Evolutionary conservation across 2,113 vertebrate species (phyloP), one percentile per base, ranked within the genome.

Genomic region (Sinocyclocheilus anshuiensis): DNA sequence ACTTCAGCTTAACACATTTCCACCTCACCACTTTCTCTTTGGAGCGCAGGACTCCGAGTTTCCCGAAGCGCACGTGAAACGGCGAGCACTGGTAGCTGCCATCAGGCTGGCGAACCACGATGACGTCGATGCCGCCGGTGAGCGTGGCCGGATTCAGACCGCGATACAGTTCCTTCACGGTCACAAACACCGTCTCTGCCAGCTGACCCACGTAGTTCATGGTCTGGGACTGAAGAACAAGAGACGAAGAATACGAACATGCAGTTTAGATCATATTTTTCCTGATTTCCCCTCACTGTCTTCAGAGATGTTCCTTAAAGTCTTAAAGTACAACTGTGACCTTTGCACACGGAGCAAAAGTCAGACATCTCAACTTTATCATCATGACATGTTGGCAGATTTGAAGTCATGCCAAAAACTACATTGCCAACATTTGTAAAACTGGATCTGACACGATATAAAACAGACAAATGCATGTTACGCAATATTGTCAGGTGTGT

Each of bases 151-250:
- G 96, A 93, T 99, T 99, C 39, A 99, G 94, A 0, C 97, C 96
- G 0, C 11, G 92, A 91, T 99, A 99, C 42, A 99, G 95, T 90
- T 97, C 97, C 94, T 96, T 97, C 89, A 99, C 93, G 0, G 95
- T 97, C 90, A 96, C 95, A 0, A 97, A 94, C 86, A 99, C 96
- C 0, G 96, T 96, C 93, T 95, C 98, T 0, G 98, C 98, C 80
- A 99, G 90, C 88, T 98, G 97, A 75, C 97, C 97, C 92, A 99
- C 93, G 6, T 97, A 97, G 91, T 98, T 98, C 98, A 99, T 99
- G 91, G 96, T 95, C 90, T 95, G 94, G 83, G 90, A 92, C 95
- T 96, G 90, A 63, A 15, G 26, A n/a, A 29, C 1, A 63, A 53
- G 29, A 59, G 26, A 63, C 24, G 57, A 8, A 74, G 13, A 74